phyloP scores from a whole-genome alignment of 2,113 vertebrate genomes.

The Halichoerus grypus region DNA sequence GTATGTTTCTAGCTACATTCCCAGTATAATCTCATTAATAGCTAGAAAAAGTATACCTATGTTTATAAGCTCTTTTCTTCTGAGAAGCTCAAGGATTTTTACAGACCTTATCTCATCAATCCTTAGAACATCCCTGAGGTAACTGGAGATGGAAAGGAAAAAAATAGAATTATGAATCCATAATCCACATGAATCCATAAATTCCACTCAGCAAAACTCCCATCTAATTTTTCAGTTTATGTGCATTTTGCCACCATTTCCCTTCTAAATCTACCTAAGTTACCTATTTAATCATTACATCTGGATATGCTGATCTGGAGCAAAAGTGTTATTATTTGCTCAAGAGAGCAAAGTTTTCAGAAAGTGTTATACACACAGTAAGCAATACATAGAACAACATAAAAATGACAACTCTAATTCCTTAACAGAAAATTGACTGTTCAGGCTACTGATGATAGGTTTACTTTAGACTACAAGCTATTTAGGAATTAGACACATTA shows the following conservation, averaged over 20 bases:
- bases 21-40: slow-evolving; percentile 4
- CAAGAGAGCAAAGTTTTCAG: slow-evolving; percentile 28
- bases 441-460: background rate
- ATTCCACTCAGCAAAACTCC: slow-evolving; percentile 40
- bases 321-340: slow-evolving; percentile 48
- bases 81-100: slow-evolving; percentile 15
- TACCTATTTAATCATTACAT: slow-evolving; percentile 30
- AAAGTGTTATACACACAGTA: background rate
- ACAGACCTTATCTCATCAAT: slow-evolving; percentile 59
- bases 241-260: slow-evolving; percentile 49
- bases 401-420: background rate
- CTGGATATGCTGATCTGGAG: background rate
- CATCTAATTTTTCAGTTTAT: slow-evolving; percentile 13
- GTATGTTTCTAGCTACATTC: slow-evolving; percentile 32
- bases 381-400: slow-evolving; percentile 12
- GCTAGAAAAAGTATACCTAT: slow-evolving; percentile 8
- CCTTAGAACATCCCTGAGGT: slow-evolving; percentile 1
- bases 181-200: slow-evolving; percentile 32
- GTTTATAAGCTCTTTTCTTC: slow-evolving; percentile 31
- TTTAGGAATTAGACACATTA: slow-evolving; percentile 23
- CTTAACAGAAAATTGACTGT: background rate
- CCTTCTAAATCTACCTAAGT: background rate
- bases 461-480: slow-evolving; percentile 32
- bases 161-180: background rate
- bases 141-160: background rate